phyloP scores from a whole-genome alignment of 2,888 invertebrate genomes.

The Drosophila neonasuta region DNA sequence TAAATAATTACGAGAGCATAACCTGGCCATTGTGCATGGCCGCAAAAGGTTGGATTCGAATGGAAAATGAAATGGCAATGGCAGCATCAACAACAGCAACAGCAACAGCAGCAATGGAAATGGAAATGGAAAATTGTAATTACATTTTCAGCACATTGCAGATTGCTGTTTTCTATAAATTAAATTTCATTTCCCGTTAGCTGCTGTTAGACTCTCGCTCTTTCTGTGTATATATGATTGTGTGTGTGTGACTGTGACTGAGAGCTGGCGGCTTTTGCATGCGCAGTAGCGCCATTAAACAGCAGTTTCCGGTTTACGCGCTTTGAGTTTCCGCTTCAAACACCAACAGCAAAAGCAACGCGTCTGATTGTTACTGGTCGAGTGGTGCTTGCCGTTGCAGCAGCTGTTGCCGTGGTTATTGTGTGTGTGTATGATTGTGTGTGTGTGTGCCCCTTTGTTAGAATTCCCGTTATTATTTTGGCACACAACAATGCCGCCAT shows the following conservation, averaged over 20 bases:
- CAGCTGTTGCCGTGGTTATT: constrained; percentile 74
- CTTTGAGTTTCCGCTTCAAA: constrained; percentile 75
- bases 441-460: constrained; percentile 56
- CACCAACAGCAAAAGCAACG: constrained; percentile 55
- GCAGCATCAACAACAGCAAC: constrained; percentile 5
- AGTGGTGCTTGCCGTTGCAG: constrained; percentile 58
- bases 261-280: constrained; percentile 54
- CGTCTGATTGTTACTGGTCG: constrained; percentile 66
- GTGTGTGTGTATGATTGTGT: constrained; percentile 43
- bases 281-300: constrained; percentile 73
- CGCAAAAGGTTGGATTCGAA: constrained; percentile 45
- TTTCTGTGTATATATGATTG: neutral
- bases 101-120: constrained; percentile 24
- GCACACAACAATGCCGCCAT: constrained; percentile 52
- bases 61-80: constrained; percentile 47
- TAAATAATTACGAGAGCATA: constrained; percentile 57
- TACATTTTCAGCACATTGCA: constrained; percentile 74
- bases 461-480: constrained; percentile 70
- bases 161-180: constrained; percentile 72
- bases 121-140: constrained; percentile 73
- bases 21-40: constrained; percentile 51
- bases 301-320: constrained; percentile 76
- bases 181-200: constrained; percentile 72
- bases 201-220: neutral
- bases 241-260: constrained; percentile 30